Evolutionary conservation across 2,888 invertebrate genomes (phyloP).

Genomic region (Agapostemon virescens): DNA sequence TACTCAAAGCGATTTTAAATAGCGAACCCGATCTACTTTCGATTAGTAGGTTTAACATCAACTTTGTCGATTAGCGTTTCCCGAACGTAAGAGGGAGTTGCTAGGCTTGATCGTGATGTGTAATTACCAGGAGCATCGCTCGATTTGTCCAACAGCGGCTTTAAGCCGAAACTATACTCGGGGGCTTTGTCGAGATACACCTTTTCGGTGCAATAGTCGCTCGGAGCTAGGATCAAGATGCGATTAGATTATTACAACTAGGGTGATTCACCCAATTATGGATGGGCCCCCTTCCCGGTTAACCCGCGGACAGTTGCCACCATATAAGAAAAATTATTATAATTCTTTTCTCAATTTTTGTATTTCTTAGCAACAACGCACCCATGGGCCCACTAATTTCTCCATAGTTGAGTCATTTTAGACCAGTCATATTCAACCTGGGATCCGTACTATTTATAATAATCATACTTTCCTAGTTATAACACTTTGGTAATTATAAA

Average conservation of each 20-base stretch:
- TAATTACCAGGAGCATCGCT: slow-evolving; percentile 82
- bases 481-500: too few relatives aligned
- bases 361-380: too few relatives aligned
- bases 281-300: too few relatives aligned
- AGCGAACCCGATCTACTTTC: neutral
- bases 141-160: slow-evolving; percentile 82
- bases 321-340: too few relatives aligned
- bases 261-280: too few relatives aligned
- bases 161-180: slow-evolving; percentile 84
- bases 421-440: too few relatives aligned
- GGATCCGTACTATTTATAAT: too few relatives aligned
- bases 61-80: slow-evolving; percentile 23
- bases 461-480: too few relatives aligned
- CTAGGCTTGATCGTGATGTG: slow-evolving; percentile 29
- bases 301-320: too few relatives aligned
- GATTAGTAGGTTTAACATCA: slow-evolving; percentile 30
- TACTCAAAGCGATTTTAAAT: neutral
- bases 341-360: too few relatives aligned
- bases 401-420: too few relatives aligned
- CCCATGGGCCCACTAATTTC: too few relatives aligned
- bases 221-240: slow-evolving; percentile 78
- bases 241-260: slow-evolving; percentile 22
- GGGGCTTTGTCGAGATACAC: slow-evolving; percentile 82
- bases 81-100: neutral
- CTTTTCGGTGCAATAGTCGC: slow-evolving; percentile 83